Conservation (phyloP, 1,140 invertebrate genomes). For the Drosophila sechellia region DNA sequence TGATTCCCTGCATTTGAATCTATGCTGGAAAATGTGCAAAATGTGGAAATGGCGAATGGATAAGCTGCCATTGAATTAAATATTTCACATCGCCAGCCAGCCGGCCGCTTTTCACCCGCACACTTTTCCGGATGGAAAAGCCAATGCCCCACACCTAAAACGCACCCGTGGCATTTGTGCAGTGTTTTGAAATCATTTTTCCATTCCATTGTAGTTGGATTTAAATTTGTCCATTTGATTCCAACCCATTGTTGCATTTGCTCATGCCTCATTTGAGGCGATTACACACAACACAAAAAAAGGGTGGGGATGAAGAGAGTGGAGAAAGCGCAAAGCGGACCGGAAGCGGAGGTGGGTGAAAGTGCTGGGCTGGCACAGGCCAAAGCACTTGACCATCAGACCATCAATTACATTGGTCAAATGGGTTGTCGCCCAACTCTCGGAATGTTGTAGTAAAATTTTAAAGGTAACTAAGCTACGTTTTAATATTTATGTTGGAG, state of each 20-base stretch:
- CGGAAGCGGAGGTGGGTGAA: constrained; percentile 6
- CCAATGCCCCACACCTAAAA: neutral
- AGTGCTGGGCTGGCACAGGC: neutral
- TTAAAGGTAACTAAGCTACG: neutral
- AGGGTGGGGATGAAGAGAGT: neutral
- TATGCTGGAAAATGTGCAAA: constrained; percentile 18
- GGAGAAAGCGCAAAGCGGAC: constrained; percentile 1
- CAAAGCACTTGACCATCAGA: constrained; percentile 32
- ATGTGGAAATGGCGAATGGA: constrained; percentile 6
- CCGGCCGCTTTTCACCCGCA: neutral
- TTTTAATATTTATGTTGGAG: neutral
- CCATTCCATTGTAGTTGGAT: constrained; percentile 64
- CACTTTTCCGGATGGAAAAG: constrained; percentile 5
- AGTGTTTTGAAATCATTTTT: constrained; percentile 62
- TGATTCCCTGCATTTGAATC: constrained; percentile 10
- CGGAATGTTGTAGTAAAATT: neutral
- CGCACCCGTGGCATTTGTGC: constrained; percentile 48
- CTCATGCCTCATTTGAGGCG: constrained; percentile 67
- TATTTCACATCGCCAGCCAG: constrained; percentile 18
- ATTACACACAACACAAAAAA: constrained; percentile 36
- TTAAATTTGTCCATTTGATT: constrained; percentile 62
- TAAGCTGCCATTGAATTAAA: constrained; percentile 31
- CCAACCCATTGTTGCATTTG: constrained; percentile 34
- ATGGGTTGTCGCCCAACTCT: constrained; percentile 5
- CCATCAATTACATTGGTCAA: constrained; percentile 41